Percentiles rank a stretch among this genome's conserved stretches.
phyloP scores from a whole-genome alignment of 1,140 invertebrate genomes.

The Theocolax elegans region DNA sequence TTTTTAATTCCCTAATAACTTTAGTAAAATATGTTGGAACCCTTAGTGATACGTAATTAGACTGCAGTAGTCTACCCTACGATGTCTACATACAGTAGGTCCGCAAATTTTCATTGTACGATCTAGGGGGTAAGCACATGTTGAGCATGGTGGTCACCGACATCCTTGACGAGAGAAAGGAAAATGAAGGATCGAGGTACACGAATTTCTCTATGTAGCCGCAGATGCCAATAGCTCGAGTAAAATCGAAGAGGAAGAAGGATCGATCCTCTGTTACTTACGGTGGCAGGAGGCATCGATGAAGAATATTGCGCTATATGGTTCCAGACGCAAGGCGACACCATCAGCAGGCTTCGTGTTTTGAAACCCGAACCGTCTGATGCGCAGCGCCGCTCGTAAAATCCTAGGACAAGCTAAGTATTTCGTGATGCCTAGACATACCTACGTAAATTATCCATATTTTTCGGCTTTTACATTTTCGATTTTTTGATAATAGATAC shows the following conservation, averaged over 20 bases:
- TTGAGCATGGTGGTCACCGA: too few relatives aligned
- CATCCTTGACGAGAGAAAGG: too few relatives aligned
- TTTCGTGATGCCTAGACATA: background rate
- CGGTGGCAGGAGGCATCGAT: constrained; percentile 5
- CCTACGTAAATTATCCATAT: background rate
- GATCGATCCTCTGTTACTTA: background rate
- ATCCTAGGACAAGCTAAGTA: background rate
- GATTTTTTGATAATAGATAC: background rate
- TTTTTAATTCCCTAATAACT: too few relatives aligned
- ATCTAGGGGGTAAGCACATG: too few relatives aligned
- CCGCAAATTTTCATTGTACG: too few relatives aligned
- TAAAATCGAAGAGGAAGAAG: background rate
- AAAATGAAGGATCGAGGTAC: too few relatives aligned
- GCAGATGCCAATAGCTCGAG: background rate
- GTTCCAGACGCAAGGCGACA: constrained; percentile 31
- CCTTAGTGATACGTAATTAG: too few relatives aligned
- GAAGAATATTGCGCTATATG: background rate
- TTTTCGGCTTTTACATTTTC: background rate
- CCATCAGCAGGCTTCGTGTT: constrained; percentile 8
- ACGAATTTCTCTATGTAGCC: background rate
- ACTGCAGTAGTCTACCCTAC: too few relatives aligned
- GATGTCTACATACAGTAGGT: too few relatives aligned
- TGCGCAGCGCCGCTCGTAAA: constrained; percentile 26
- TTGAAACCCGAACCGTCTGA: constrained; percentile 34
- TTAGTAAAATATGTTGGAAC: too few relatives aligned